Conservation (phyloP, 1,140 invertebrate genomes). For the Cotesia glomerata region DNA sequence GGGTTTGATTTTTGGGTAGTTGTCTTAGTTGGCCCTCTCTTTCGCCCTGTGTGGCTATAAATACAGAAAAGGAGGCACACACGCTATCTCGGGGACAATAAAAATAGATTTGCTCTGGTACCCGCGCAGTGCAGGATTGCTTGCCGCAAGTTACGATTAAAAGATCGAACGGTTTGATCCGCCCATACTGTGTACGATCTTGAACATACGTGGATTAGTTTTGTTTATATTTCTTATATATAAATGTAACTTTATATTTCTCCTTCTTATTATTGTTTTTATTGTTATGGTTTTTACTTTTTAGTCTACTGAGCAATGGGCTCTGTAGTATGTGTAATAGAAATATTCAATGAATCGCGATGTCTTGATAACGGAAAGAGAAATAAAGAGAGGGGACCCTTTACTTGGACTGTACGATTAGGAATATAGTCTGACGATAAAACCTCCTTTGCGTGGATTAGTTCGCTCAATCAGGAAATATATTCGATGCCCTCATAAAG, state of each 20-base stretch:
- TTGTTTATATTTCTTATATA: constrained; percentile 17
- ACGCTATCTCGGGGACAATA: constrained; percentile 41
- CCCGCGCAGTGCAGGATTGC: constrained; percentile 35
- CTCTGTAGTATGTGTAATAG: neutral
- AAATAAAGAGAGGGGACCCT: neutral
- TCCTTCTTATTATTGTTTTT: too few species aligned
- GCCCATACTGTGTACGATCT: constrained; percentile 53
- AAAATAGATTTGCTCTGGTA: constrained; percentile 41
- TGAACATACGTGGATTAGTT: constrained; percentile 26
- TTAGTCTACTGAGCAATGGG: neutral
- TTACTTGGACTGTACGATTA: constrained; percentile 38
- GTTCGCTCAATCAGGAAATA: constrained; percentile 59
- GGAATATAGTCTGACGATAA: constrained; percentile 54
- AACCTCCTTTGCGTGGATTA: constrained; percentile 58
- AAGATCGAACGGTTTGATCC: constrained; percentile 42
- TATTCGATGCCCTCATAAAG: constrained; percentile 53
- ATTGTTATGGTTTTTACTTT: too few species aligned
- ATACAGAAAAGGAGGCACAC: constrained; percentile 33
- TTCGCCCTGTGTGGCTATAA: constrained; percentile 29
- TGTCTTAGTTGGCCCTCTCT: constrained; percentile 1
- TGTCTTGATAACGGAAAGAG: constrained; percentile 13
- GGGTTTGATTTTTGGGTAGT: neutral
- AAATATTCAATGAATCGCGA: constrained; percentile 28
- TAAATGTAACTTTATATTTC: neutral
- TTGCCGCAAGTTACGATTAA: constrained; percentile 53